Percentiles rank a stretch among this genome's conserved stretches.
Conservation (phyloP, 2,797 vertebrate genomes). For the Neopelma chrysocephalum region DNA sequence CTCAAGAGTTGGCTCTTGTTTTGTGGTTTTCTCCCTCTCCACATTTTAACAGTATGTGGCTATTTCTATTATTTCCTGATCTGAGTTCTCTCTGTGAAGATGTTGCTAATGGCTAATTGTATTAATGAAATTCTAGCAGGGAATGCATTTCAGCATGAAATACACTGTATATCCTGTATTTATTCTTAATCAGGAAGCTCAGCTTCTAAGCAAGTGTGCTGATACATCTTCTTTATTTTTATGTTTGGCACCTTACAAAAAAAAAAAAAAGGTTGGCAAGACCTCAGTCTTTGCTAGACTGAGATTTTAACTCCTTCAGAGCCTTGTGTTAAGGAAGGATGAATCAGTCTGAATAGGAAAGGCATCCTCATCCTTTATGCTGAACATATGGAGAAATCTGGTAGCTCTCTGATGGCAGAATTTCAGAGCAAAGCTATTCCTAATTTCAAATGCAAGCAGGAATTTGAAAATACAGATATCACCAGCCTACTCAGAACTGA, state of each 20-base stretch:
- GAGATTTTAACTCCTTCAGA: conserved; percentile 29
- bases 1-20: not conserved
- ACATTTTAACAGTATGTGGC: not conserved
- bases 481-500: not conserved
- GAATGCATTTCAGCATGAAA: not conserved
- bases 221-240: conserved; percentile 37
- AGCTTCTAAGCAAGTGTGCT: conserved; percentile 2
- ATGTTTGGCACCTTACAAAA: not conserved
- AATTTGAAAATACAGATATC: not conserved
- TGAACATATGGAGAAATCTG: not conserved
- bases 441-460: not conserved
- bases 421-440: not conserved
- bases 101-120: conserved; percentile 21
- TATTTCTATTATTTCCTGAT: not conserved
- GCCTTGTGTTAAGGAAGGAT: not conserved
- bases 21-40: not conserved
- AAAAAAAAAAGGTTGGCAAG: not conserved
- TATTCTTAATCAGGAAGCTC: conserved; percentile 41
- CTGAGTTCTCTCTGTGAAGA: not conserved
- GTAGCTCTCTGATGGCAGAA: not conserved
- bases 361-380: not conserved
- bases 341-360: not conserved
- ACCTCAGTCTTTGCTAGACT: not conserved
- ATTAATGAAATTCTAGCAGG: not conserved
- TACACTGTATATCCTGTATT: conserved; percentile 9